These are phyloP conservation scores for Aramus guarauna DNA, from an alignment of 2,113 vertebrate genomes.

Conservation along the genomic window DNA sequence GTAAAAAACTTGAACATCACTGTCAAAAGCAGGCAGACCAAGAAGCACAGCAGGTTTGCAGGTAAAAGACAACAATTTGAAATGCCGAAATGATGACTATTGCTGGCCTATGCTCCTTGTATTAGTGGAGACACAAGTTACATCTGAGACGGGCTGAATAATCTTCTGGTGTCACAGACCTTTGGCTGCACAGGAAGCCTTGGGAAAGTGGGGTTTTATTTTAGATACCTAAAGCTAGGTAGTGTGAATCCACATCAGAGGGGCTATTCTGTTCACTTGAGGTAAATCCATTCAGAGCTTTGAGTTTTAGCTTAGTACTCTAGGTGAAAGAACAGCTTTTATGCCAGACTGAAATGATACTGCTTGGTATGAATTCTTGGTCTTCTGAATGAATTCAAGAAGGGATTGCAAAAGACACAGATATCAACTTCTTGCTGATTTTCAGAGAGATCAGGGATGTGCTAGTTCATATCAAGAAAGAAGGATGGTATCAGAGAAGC, in stretches of 20 bases:
- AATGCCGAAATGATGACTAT: neutral
- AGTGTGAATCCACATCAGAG: neutral
- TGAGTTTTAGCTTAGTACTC: neutral
- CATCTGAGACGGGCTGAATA: neutral
- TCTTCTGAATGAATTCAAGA: neutral
- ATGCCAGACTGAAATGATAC: neutral
- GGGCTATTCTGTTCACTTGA: neutral
- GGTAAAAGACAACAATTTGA: neutral
- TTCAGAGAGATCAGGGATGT: neutral
- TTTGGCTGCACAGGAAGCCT: neutral
- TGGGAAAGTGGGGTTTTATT: neutral
- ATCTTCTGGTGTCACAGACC: neutral
- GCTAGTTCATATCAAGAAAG: neutral
- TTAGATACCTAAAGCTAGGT: neutral
- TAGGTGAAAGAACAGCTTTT: neutral
- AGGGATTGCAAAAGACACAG: neutral
- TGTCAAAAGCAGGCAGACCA: neutral
- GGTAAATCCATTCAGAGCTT: neutral
- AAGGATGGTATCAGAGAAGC: neutral
- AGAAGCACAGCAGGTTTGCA: neutral
- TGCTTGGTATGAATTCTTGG: neutral
- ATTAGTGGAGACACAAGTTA: neutral
- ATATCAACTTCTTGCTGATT: neutral
- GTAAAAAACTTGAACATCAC: neutral
- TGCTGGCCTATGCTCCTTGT: neutral